phyloP scores from a whole-genome alignment of 2,797 vertebrate species.

The Tapera naevia region DNA sequence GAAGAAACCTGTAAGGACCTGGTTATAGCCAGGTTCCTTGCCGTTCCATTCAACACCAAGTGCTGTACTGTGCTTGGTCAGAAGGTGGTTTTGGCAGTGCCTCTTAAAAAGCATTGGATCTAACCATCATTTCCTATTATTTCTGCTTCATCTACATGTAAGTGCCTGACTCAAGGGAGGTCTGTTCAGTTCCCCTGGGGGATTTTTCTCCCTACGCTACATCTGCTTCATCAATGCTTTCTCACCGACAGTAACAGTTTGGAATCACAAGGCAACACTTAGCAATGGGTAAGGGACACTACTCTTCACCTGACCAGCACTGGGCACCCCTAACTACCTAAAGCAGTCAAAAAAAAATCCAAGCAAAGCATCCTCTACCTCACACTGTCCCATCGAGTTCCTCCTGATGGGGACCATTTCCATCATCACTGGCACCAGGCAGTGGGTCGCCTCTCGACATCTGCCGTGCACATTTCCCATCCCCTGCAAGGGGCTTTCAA shows the following conservation, averaged over 20 bases:
- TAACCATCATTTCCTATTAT: neutral
- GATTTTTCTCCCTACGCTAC: neutral
- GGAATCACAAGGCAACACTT: fast-evolving
- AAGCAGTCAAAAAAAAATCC: neutral
- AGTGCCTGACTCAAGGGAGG: neutral
- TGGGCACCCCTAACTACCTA: neutral
- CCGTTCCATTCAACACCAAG: fast-evolving
- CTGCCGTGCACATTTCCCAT: constrained; percentile 35
- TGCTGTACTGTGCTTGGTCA: neutral
- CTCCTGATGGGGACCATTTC: neutral
- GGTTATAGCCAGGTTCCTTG: neutral
- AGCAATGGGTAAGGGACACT: neutral
- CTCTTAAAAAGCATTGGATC: neutral
- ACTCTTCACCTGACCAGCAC: neutral
- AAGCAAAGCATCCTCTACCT: neutral
- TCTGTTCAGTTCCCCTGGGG: neutral
- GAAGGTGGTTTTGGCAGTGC: neutral
- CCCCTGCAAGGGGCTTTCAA: constrained; percentile 17
- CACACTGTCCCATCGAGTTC: fast-evolving
- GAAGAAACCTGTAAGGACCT: neutral
- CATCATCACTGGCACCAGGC: neutral
- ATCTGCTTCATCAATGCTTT: neutral
- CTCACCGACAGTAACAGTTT: neutral
- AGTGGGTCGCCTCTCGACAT: constrained; percentile 27
- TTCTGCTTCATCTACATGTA: neutral